Base-by-base conservation (phyloP, 92 coral and sea anemone genomes). In the Pocillopora grandis region DNA sequence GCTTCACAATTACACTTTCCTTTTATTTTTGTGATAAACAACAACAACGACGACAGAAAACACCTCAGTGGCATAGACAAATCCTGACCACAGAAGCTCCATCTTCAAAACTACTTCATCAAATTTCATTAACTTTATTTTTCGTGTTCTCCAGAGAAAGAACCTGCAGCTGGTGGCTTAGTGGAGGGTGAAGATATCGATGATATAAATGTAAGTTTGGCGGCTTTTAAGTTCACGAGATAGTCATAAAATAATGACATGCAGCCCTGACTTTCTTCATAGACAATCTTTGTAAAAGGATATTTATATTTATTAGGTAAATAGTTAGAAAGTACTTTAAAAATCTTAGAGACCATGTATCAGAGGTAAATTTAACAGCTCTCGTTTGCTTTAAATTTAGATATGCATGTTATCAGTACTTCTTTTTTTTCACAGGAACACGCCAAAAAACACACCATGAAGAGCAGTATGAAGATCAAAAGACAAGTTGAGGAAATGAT, bases 381-480 rank as follows among this genome's bases (percentile, higher is more conserved):
- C 31, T 27, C 31, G 31, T 42, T 42, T 9, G 10, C 37, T 14
- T 9, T 37, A 67, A 67, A 3, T 67, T 17, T 11, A 12, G 16
- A 21, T 31, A 67, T 15, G 27, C 13, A 27, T 67, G 33, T 68
- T 15, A 66, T 9, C 71, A 10, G 31, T 66, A 49, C 23, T 36
- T 52, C 12, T 78, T 67, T 1, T 13, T 33, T 14, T 35, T 23
- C n/a, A 71, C 58, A 95, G 98, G 94, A 93, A 59, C 90, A 95
- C 82, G 97, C 93, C 79, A 95, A 95, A 86, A 91, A 90, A 42
- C 98, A 95, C 89, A 95, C 98, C 16, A 88, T 90, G 90, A 95
- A 95, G 70, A 95, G 97, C 67, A 93, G 96, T 79, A 89, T 89
- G 90, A 95, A 93, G 67, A 95, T 92, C 20, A 95, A 93, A 65